phyloP scores from a whole-genome alignment of 2,888 invertebrate genomes.

The Ditylenchus weischeri region DNA sequence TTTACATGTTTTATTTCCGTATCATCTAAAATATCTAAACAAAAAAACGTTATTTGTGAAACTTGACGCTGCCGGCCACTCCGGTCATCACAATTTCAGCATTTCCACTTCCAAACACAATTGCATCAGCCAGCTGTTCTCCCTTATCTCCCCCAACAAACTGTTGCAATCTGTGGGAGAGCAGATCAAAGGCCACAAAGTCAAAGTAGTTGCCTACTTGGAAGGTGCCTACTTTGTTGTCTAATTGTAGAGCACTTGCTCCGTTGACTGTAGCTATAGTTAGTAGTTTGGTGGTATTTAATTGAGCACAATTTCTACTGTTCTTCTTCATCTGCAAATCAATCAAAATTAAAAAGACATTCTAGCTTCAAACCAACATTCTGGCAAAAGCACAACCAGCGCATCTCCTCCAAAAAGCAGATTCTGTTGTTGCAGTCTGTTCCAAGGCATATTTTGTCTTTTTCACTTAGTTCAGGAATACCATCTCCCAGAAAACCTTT shows the following conservation, averaged over 20 bases:
- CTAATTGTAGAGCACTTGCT: constrained; percentile 45
- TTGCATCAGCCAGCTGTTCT: constrained; percentile 40
- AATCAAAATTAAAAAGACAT: too few relatives aligned
- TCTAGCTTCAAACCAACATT: constrained; percentile 37
- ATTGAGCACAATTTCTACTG: constrained; percentile 43
- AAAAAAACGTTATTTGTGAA: background rate
- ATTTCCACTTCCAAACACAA: constrained; percentile 52
- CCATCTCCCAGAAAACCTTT: constrained; percentile 55
- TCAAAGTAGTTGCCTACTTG: constrained; percentile 46
- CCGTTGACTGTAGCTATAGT: constrained; percentile 48
- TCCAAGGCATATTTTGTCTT: constrained; percentile 47
- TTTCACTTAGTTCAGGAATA: constrained; percentile 42
- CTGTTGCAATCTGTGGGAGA: constrained; percentile 28
- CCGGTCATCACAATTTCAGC: constrained; percentile 46
- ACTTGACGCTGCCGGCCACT: constrained; percentile 39
- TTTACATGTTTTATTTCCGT: too few relatives aligned
- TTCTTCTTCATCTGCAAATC: constrained; percentile 47
- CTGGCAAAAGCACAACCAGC: constrained; percentile 55
- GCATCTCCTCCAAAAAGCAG: constrained; percentile 54
- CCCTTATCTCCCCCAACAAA: background rate
- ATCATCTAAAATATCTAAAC: too few relatives aligned
- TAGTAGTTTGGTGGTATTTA: constrained; percentile 44
- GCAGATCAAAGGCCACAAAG: constrained; percentile 43
- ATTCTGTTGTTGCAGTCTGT: constrained; percentile 57
- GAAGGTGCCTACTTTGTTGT: constrained; percentile 37